These are phyloP conservation scores for Calameuta pallipes DNA, from an alignment of 2,888 invertebrate genomes.

Conservation along the genomic window DNA sequence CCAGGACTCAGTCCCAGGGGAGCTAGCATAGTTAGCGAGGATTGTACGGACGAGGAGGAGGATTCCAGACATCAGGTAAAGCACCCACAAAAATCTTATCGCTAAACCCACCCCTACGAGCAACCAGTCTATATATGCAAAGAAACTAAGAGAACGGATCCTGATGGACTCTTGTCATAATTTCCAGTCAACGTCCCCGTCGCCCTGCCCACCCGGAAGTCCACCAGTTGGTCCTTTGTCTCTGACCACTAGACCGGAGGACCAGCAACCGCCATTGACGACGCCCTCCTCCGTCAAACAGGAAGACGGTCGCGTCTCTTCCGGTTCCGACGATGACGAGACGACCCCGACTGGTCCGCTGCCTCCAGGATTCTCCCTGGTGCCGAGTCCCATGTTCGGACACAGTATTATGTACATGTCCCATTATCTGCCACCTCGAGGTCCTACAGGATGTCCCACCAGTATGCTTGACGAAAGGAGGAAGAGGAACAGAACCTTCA, in stretches of 20 bases:
- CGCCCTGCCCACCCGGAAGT: constrained; percentile 60
- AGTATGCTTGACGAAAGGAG: constrained; percentile 85
- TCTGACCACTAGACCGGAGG: constrained; percentile 60
- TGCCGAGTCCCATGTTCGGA: constrained; percentile 89
- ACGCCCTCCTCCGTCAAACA: constrained; percentile 55
- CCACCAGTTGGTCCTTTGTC: constrained; percentile 60
- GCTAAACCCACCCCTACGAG: not conserved
- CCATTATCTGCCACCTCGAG: constrained; percentile 78
- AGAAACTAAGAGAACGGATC: constrained; percentile 19
- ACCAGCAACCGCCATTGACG: constrained; percentile 56
- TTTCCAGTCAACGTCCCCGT: constrained; percentile 58
- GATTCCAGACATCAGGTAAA: constrained; percentile 69
- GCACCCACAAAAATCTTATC: not conserved
- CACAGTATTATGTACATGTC: constrained; percentile 94
- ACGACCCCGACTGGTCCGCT: constrained; percentile 67
- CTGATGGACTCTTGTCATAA: constrained; percentile 4
- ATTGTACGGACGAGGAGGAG: constrained; percentile 64
- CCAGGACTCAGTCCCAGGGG: constrained; percentile 63
- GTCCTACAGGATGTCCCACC: constrained; percentile 59
- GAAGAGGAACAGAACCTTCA: constrained; percentile 97
- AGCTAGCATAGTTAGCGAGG: constrained; percentile 65
- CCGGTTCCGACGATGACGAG: constrained; percentile 71
- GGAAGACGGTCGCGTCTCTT: constrained; percentile 59
- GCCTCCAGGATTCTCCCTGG: constrained; percentile 79
- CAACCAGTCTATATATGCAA: not conserved